phyloP scores from a whole-genome alignment of 1,140 invertebrate species.

The Hycleus phaleratus region DNA sequence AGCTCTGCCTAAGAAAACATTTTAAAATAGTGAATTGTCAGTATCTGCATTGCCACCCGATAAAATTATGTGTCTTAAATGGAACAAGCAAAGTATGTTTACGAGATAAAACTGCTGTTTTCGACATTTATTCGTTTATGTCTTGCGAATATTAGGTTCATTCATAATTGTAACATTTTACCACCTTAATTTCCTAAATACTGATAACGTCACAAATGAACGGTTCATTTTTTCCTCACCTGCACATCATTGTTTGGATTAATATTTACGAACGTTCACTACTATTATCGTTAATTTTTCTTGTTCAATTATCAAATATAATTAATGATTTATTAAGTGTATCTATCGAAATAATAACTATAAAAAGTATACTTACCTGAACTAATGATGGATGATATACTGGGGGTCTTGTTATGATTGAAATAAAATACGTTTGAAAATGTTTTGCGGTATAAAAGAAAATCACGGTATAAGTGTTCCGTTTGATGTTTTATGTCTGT shows the following conservation, averaged over 20 bases:
- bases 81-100: slow-evolving; percentile 35
- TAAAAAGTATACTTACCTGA: no score
- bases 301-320: no score
- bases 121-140: slow-evolving; percentile 25
- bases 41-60: slow-evolving; percentile 31
- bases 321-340: no score
- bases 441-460: no score
- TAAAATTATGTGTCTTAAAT: slow-evolving; percentile 39
- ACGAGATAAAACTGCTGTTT: slow-evolving; percentile 35
- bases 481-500: no score
- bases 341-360: no score
- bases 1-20: slow-evolving; percentile 38
- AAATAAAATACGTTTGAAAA: no score
- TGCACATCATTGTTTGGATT: slow-evolving; percentile 2
- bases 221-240: slow-evolving; percentile 1
- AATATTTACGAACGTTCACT: not conserved
- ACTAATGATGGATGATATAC: no score
- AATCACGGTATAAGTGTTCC: no score
- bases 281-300: no score
- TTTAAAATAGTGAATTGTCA: slow-evolving; percentile 40
- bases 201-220: slow-evolving; percentile 18
- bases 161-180: slow-evolving; percentile 25
- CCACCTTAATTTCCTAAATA: slow-evolving; percentile 29
- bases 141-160: slow-evolving; percentile 11
- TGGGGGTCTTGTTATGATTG: no score